Base-by-base conservation (phyloP, 1,140 invertebrate species). In the Ceratina japonica region DNA sequence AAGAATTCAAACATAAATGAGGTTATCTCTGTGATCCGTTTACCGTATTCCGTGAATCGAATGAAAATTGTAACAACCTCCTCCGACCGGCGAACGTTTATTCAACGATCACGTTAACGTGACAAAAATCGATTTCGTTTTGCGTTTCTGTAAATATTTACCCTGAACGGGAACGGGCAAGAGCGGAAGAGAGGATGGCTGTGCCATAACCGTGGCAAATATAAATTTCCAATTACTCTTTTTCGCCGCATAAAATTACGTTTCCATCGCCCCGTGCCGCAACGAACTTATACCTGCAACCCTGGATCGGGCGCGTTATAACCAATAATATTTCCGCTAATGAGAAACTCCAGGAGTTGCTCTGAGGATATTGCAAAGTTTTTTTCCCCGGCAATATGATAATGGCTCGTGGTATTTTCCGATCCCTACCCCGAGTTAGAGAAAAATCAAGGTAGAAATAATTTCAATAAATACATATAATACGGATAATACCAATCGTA, bases 151-250 rank as follows among this genome's bases (percentile, higher is more conserved):
- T 18, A 62, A 62, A 62, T 62, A 31, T 62, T 62, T 31, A 31
- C 16, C 16, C 24, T 16, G 15, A 44, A 44, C 37, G 37, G 0
- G 37, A 8, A 10, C 10, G 10, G 8, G 20, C 31, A 12, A 37
- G 8, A 12, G n/a, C 52, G 16, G 37, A 44, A 5, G 22, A 27
- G 16, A 22, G 10, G 24, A 16, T 8, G 3, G 15, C 37, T 44
- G 22, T 27, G 16, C 13, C 8, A 24, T 68, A 52, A 68, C 37
- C 65, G 65, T 18, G 49, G 65, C 20, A 68, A 68, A 68, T 68
- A 52, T 52, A 52, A 68, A 68, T 68, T 68, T 52, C 49, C 65
- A 68, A 68, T 68, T 68, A 68, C 22, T 68, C 49, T 31, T 12
- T 18, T 12, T 18, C 44, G 44, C 49, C 3, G 22, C 22, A 18